Base-by-base conservation (phyloP, 1,140 invertebrate species). In the Sarcophaga bullata region DNA sequence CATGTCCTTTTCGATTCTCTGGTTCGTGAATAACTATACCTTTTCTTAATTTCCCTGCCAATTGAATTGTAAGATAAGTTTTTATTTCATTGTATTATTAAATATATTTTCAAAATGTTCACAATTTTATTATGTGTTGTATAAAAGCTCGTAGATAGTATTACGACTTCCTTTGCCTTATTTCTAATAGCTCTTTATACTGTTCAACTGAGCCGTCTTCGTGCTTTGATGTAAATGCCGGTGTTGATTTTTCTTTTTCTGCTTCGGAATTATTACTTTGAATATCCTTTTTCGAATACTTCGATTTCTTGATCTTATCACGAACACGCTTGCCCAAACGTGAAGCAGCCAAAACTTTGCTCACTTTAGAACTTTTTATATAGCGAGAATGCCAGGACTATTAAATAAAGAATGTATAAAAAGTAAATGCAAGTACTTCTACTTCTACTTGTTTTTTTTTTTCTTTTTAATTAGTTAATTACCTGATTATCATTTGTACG, bases 301-400 rank as follows among this genome's bases (percentile, higher is more conserved):
- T 92, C 19, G 92, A 87, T 84, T 92, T 91, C 84, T 90, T 92
- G 84, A 93, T 92, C 86, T 93, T 93, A 84, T 92, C 92, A 81
- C 92, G 88, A 19, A 93, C 85, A 80, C 92, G 92, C 84, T 92
- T 93, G 15, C 92, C 87, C 58, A 93, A 89, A 48, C 91, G 91
- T 10, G 92, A 91, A 13, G 91, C 92, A 6, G 89, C 91, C 58
- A 93, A 84, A 9, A 93, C 91, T 84, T 89, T 91, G 85, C 91
- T 92, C 1, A 93, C 92, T 87, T 92, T 93, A 47, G 88, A 91
- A 83, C 92, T 93, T 52, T 90, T 88, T 47, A 91, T 85, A 82
- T 90, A 91, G 47, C 90, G 87, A 76, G 86, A 82, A 73, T 88
- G 86, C 89, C 89, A 90, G 7, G 89, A 90, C 86, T 89, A 52